Conservation (phyloP, 2,888 invertebrate genomes). For the Diarsia dahlii region DNA sequence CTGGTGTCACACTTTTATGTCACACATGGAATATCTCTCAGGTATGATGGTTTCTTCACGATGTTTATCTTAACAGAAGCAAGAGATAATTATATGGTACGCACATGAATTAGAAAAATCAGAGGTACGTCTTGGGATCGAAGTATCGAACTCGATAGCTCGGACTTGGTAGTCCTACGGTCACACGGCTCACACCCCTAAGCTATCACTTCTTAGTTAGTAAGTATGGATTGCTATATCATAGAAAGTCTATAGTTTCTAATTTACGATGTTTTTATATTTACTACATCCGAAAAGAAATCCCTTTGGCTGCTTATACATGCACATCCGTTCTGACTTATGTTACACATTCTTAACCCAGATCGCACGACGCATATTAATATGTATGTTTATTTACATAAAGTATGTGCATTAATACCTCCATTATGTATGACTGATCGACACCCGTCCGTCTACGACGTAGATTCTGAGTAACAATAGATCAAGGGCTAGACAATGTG, state of each 20-base stretch:
- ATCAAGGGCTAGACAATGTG: neutral
- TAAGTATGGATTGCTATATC: neutral
- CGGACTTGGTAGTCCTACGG: no score
- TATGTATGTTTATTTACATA: conserved; percentile 32
- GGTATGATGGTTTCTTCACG: no score
- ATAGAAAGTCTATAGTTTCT: neutral
- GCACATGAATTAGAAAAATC: no score
- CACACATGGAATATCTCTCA: no score
- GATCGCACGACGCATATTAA: conserved; percentile 38
- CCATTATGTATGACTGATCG: conserved; percentile 16
- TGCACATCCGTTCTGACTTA: conserved; percentile 22
- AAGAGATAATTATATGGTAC: no score
- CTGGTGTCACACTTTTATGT: no score
- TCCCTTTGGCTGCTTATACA: conserved; percentile 1
- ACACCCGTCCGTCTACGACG: conserved; percentile 2
- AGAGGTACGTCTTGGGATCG: no score
- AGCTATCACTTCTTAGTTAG: no score
- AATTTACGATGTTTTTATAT: conserved; percentile 5
- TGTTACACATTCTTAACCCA: conserved; percentile 43
- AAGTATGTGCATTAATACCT: conserved; percentile 39
- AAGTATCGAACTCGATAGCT: no score
- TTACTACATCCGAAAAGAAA: conserved; percentile 12
- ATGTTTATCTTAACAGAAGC: no score
- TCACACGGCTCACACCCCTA: no score
- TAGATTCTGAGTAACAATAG: conserved; percentile 14